Percentiles rank a stretch among this genome's conserved stretches.
Evolutionary conservation across 2,888 invertebrate species (phyloP).

Genomic region (Aethes cnicana): DNA sequence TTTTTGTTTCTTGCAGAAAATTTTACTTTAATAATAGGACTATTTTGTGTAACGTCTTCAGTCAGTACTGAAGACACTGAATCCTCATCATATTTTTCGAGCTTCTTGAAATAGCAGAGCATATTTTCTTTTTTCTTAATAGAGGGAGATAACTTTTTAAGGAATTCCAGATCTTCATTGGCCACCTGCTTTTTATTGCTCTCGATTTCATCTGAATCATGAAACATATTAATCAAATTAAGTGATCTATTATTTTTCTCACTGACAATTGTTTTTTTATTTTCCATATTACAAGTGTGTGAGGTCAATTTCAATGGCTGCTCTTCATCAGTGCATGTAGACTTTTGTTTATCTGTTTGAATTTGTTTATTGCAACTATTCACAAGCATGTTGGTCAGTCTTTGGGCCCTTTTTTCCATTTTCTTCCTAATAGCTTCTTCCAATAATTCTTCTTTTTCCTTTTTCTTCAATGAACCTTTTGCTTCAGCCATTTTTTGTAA

Average conservation of each 20-base stretch:
- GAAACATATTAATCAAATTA: slow-evolving; percentile 56
- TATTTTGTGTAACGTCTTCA: slow-evolving; percentile 41
- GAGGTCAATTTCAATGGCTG: slow-evolving; percentile 23
- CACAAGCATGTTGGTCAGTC: slow-evolving; percentile 74
- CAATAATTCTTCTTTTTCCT: slow-evolving; percentile 80
- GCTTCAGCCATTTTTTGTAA: slow-evolving; percentile 85
- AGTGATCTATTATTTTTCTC: slow-evolving; percentile 34
- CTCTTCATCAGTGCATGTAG: slow-evolving; percentile 19
- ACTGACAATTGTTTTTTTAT: slow-evolving; percentile 21
- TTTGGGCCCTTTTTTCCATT: slow-evolving; percentile 84
- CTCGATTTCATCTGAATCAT: slow-evolving; percentile 39
- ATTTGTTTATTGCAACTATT: slow-evolving; percentile 28
- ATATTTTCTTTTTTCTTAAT: slow-evolving; percentile 83
- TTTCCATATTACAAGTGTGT: slow-evolving; percentile 34
- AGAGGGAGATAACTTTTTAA: slow-evolving; percentile 81
- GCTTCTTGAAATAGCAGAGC: slow-evolving; percentile 82
- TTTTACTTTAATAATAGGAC: slow-evolving; percentile 61
- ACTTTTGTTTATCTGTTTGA: slow-evolving; percentile 14
- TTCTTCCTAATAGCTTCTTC: slow-evolving; percentile 81
- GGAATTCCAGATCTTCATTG: slow-evolving; percentile 71
- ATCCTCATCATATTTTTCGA: slow-evolving; percentile 60
- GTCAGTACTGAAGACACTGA: slow-evolving; percentile 35
- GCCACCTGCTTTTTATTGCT: slow-evolving; percentile 41
- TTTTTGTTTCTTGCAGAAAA: slow-evolving; percentile 55
- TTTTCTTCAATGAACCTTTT: slow-evolving; percentile 83